Conservation (phyloP, 53 echinoderm and acorn worm species). For the Glandiceps talaboti region DNA sequence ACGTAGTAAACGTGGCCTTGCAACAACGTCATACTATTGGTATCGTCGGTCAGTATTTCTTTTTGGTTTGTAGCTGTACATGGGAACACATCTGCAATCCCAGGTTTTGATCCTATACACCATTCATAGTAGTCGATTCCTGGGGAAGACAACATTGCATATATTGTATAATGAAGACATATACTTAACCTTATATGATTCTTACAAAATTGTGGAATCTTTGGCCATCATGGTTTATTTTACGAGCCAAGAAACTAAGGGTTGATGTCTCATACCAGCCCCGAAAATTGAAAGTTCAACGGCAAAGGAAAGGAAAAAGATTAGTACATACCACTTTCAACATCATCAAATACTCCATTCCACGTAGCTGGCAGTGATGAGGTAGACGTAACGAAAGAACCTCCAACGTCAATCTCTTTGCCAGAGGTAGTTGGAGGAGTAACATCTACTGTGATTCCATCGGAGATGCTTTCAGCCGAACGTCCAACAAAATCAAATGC, state of each 20-base stretch:
- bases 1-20: constrained; percentile 34
- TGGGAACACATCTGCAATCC: constrained; percentile 21
- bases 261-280: too few relatives aligned
- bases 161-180: too few relatives aligned
- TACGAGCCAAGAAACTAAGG: too few relatives aligned
- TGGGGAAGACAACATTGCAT: not conserved
- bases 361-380: constrained; percentile 7
- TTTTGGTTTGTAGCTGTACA: constrained; percentile 4
- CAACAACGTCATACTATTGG: constrained; percentile 2
- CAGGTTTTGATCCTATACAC: constrained; percentile 25
- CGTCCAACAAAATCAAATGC: not conserved
- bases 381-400: constrained; percentile 1
- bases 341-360: constrained; percentile 19
- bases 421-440: constrained; percentile 3
- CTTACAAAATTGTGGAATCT: too few relatives aligned
- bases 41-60: not conserved
- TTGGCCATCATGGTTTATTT: too few relatives aligned
- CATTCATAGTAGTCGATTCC: constrained; percentile 22
- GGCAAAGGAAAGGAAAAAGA: too few relatives aligned
- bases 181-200: too few relatives aligned
- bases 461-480: not conserved
- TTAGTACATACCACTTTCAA: constrained; percentile 29
- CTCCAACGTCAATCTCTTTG: not conserved
- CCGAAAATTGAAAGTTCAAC: too few relatives aligned
- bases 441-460: constrained; percentile 4